Base-by-base conservation (phyloP, 2,888 invertebrate species). In the Troides oblongomaculatus region DNA sequence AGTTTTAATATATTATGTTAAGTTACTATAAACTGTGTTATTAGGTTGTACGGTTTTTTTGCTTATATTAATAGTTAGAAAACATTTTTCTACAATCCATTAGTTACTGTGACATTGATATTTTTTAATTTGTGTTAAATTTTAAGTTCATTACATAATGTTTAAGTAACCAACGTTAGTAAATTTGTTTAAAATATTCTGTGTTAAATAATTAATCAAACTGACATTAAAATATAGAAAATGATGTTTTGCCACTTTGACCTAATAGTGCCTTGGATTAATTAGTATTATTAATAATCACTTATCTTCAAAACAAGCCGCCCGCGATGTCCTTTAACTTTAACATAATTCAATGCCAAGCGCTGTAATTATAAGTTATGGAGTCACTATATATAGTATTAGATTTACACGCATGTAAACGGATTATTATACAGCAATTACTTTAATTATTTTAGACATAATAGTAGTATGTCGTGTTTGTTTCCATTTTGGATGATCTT, bases 401-500 rank as follows among this genome's bases (percentile, higher is more conserved):
- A 43, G 17, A 58, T 53, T 62, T 63, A 63, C 18, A 66, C 50
- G 21, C 25, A 66, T 70, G 23, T 36, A 21, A 21, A 21, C 21
- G 21, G 21, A 21, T 21, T 21, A 30, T 58, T 23, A 69, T 36
- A 50, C 21, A 23, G 50, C 57, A 8, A 62, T 25, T 53, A 46
- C 46, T 62, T 36, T 66, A 66, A 63, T 66, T 66, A 70, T 65
- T 69, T 62, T 62, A 62, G 59, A 62, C 18, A 36, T 58, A 53
- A 50, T 39, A 39, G 12, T 23, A 30, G 14, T 57, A 30, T 57
- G n/a, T 50, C 25, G 39, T 62, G 56, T 64, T 53, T 7, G 50
- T 63, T 62, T 71, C 57, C 61, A 67, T 67, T 64, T 64, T 56
- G 21, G 60, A 53, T 25, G 70, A 70, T 66, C 62, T 59, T 70